Base-by-base conservation (phyloP, 2,797 vertebrate species). In the Crocodylus rhombifer region DNA sequence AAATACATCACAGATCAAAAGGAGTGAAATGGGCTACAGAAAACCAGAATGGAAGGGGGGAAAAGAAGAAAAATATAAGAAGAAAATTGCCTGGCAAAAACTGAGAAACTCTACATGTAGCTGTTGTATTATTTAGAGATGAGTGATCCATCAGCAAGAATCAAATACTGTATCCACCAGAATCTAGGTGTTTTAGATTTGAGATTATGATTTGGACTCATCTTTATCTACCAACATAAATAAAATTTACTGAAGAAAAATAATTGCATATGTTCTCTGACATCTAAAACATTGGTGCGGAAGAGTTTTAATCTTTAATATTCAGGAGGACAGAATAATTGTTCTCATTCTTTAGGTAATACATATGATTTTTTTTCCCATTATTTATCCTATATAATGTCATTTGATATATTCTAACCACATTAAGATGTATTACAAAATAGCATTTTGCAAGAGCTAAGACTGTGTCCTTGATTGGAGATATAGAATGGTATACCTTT, bases 1-100 rank as follows among this genome's bases (percentile, higher is more conserved):
- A 97, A 97, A 97, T 96, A 97, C 64, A 94, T 93, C 82, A 81
- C 5, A 94, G 96, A 96, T 96, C 96, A 97, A 97, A 96, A 95
- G 85, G 60, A 82, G 36, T 88, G 85, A 95, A 96, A 94, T 95
- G 63, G 73, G 58, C 51, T 85, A 88, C 61, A 93, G 92, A 96
- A 96, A 89, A 82, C 91, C 60, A 86, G 69, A 95, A 0, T 1
- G 69, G 91, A 93, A 89, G 60, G 17, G 69, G 17, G 69, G 62
- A 80, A 86, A 61, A 18, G 30, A 51, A 51, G 42, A 51, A 92
- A 93, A 94, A 81, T 80, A 82, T 84, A 95, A 89, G 14, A 6
- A 15, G 18, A 56, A 73, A 83, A 87, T 36, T 71, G 25, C 16
- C 77, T 93, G 95, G 81, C 73, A 91, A 91, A 93, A 77, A 26